Evolutionary conservation across 2,797 vertebrate species (phyloP).

Genomic region (Morus bassanus): DNA sequence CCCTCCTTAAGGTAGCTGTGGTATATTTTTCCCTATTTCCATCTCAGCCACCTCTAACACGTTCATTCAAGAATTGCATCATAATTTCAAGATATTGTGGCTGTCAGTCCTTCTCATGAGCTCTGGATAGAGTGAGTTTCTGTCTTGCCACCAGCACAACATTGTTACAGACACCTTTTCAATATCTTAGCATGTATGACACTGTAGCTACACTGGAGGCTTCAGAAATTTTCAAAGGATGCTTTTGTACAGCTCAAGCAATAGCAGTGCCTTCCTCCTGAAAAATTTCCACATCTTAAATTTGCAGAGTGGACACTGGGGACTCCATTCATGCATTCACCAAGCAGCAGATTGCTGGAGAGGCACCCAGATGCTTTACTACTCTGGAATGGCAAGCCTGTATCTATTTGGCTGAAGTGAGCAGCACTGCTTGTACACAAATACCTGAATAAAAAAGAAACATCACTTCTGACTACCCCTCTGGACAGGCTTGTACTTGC

Average conservation of each 20-base stretch:
- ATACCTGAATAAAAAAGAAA: background rate
- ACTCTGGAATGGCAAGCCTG: background rate
- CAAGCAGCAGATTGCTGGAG: background rate
- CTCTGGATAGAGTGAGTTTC: background rate
- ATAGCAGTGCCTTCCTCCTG: background rate
- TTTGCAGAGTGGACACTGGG: background rate
- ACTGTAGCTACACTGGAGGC: background rate
- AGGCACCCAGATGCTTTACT: background rate
- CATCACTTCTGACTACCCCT: background rate
- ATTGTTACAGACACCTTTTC: background rate
- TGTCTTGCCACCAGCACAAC: background rate
- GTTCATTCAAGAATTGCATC: background rate
- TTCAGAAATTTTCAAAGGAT: background rate
- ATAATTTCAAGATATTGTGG: background rate
- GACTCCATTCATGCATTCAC: background rate
- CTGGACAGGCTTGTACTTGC: background rate
- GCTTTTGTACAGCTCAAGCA: background rate
- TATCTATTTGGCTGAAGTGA: background rate
- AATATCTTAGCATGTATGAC: background rate
- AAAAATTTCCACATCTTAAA: background rate
- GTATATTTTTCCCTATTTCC: background rate
- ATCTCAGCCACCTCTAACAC: background rate
- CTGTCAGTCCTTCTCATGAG: background rate
- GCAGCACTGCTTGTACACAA: background rate
- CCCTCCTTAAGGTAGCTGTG: background rate